Percentiles rank a stretch among this genome's conserved stretches.
Conservation (phyloP, 2,888 invertebrate species). For the Nymphalis urticae region DNA sequence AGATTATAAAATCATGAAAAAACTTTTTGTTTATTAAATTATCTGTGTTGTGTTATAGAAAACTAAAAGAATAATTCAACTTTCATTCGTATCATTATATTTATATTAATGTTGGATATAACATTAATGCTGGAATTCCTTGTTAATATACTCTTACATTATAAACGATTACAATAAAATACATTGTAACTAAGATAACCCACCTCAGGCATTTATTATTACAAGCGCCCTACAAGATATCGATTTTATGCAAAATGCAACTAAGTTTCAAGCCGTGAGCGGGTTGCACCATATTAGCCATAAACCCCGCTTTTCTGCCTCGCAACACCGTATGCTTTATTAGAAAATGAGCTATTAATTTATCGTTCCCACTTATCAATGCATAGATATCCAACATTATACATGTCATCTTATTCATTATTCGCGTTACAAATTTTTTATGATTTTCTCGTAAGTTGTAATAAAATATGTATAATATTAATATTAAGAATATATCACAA, state of each 20-base stretch:
- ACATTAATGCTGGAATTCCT: background rate
- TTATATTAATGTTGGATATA: background rate
- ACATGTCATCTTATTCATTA: conserved; percentile 17
- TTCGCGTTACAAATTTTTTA: conserved; percentile 11
- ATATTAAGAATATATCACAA: conserved; percentile 41
- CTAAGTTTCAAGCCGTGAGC: conserved; percentile 58
- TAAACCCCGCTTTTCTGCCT: conserved; percentile 58
- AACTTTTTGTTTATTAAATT: background rate
- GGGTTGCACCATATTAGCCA: conserved; percentile 59
- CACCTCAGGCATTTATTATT: conserved; percentile 42
- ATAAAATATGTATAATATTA: conserved; percentile 7
- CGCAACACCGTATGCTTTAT: conserved; percentile 53
- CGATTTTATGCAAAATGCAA: conserved; percentile 78
- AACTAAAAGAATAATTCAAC: background rate
- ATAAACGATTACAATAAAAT: background rate
- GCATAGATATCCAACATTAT: conserved; percentile 38
- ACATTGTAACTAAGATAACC: conserved; percentile 12
- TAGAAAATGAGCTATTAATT: conserved; percentile 63
- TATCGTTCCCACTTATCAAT: conserved; percentile 52
- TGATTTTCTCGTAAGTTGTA: conserved; percentile 10
- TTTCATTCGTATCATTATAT: background rate
- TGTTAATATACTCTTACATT: background rate
- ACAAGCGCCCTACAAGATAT: conserved; percentile 49
- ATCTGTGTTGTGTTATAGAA: background rate
- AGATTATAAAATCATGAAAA: background rate